Evolutionary conservation across 2,888 invertebrate genomes (phyloP).

Genomic region (Endotricha flammealis): DNA sequence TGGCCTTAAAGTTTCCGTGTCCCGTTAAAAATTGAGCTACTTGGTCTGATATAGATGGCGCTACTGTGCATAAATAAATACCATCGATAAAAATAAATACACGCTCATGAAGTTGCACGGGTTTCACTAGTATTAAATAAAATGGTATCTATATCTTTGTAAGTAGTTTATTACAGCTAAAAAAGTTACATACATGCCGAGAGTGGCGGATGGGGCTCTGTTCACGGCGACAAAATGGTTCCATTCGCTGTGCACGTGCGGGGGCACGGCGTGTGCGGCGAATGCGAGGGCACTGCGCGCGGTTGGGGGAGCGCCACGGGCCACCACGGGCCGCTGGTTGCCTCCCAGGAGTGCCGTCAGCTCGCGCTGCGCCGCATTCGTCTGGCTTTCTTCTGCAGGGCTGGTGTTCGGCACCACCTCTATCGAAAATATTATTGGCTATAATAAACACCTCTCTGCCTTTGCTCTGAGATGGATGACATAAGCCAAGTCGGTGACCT

Average conservation of each 20-base stretch:
- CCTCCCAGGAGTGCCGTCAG: slow-evolving; percentile 41
- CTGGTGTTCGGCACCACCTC: no score
- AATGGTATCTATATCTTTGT: slow-evolving; percentile 39
- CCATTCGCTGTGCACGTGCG: slow-evolving; percentile 40
- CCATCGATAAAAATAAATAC: no score
- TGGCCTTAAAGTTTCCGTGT: no score
- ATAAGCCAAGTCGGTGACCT: no score
- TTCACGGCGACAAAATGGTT: slow-evolving; percentile 40
- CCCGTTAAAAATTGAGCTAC: no score
- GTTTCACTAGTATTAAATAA: slow-evolving; percentile 16
- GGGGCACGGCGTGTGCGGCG: slow-evolving; percentile 34
- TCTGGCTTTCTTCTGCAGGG: no score
- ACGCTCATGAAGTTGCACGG: no score
- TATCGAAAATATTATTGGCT: no score
- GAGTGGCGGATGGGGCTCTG: slow-evolving; percentile 17
- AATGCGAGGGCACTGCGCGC: slow-evolving; percentile 17
- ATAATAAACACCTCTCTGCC: no score
- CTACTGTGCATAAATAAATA: no score
- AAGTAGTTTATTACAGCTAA: slow-evolving; percentile 52
- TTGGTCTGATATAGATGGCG: no score
- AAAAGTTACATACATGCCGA: slow-evolving; percentile 32
- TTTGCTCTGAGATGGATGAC: no score
- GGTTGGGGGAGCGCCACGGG: slow-evolving; percentile 30
- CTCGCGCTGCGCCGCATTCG: slow-evolving; percentile 51
- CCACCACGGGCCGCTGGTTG: slow-evolving; percentile 24